Conservation (phyloP, 2,888 invertebrate species). For the Euplagia quadripunctaria region DNA sequence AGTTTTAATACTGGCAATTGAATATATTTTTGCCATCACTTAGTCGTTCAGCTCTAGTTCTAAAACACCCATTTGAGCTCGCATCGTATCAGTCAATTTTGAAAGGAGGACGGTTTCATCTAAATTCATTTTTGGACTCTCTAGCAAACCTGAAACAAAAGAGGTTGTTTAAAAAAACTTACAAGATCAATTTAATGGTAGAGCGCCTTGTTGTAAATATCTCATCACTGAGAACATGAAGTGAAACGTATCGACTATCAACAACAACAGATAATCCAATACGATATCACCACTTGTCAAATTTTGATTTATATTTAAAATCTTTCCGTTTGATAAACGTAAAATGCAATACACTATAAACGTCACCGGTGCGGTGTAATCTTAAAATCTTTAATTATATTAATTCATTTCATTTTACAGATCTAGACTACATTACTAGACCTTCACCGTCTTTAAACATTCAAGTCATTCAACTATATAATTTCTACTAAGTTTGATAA, state of each 20-base stretch:
- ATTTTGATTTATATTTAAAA: background rate
- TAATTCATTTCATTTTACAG: background rate
- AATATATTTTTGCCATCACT: constrained; percentile 33
- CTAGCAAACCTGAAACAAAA: constrained; percentile 86
- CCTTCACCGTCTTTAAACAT: no score
- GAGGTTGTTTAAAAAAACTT: background rate
- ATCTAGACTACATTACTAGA: background rate
- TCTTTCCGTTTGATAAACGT: background rate
- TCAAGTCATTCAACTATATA: background rate
- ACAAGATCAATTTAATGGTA: no score
- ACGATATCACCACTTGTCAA: background rate
- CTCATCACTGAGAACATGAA: background rate
- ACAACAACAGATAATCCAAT: background rate
- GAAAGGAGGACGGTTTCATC: constrained; percentile 91
- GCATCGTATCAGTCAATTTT: constrained; percentile 91
- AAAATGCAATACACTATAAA: background rate
- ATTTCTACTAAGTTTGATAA: background rate
- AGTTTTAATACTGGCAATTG: constrained; percentile 39
- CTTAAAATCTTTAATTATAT: background rate
- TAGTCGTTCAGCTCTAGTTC: constrained; percentile 58
- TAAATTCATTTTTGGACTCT: constrained; percentile 90
- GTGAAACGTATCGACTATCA: no score
- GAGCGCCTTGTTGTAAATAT: background rate
- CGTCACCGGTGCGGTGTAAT: background rate
- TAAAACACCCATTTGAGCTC: constrained; percentile 89